Evolutionary conservation across 1,140 invertebrate genomes (phyloP).

Genomic region (Linepithema humile): DNA sequence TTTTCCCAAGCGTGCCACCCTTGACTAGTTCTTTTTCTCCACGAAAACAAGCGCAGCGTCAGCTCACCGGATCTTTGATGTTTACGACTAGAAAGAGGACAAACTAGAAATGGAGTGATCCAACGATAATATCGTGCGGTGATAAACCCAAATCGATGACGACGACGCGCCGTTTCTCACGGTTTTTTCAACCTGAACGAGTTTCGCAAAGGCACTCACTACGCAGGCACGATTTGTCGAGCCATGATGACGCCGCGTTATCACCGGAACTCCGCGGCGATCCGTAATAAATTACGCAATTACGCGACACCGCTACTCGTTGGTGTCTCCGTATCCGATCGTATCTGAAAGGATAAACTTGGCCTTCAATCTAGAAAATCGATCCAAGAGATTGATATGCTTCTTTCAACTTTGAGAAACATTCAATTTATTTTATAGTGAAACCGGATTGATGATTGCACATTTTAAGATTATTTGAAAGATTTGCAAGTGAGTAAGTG

Average conservation of each 20-base stretch:
- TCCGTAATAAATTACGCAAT: conserved; percentile 60
- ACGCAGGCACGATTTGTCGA: not conserved
- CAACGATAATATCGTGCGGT: not conserved
- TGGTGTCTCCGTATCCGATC: conserved; percentile 57
- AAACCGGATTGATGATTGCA: not conserved
- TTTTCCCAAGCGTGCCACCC: not conserved
- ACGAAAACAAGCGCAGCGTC: not conserved
- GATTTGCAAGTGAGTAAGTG: not conserved
- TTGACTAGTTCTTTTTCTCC: no score
- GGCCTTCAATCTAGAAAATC: not conserved
- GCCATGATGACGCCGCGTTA: conserved; percentile 40
- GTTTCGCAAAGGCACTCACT: not conserved
- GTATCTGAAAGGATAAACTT: not conserved
- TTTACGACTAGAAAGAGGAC: conserved; percentile 17
- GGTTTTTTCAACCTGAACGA: not conserved
- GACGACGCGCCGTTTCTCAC: not conserved
- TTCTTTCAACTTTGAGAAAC: not conserved
- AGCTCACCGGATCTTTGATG: conserved; percentile 41
- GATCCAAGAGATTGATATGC: not conserved
- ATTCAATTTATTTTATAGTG: not conserved
- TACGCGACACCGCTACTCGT: not conserved
- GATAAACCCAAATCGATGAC: conserved; percentile 26
- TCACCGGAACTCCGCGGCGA: conserved; percentile 49
- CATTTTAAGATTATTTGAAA: not conserved
- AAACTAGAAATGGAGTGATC: not conserved